Percentiles rank a stretch among this genome's conserved stretches.
These are phyloP conservation scores for Serripes groenlandicus DNA, from an alignment of 2,888 invertebrate species.

Conservation along the genomic window DNA sequence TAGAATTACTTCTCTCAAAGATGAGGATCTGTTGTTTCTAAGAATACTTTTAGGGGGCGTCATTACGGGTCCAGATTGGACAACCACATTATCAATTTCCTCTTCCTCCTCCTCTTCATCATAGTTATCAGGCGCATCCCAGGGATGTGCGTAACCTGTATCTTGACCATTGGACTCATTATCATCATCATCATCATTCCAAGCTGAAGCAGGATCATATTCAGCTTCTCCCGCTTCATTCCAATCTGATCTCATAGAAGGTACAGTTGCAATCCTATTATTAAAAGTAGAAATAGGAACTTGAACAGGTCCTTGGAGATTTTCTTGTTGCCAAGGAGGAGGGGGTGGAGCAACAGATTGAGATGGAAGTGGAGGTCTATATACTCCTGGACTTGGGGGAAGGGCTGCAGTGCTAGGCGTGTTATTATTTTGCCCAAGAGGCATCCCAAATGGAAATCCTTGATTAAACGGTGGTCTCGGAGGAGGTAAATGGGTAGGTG, in stretches of 20 bases:
- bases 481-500: conserved; percentile 4
- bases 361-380: conserved; percentile 30
- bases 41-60: conserved; percentile 71
- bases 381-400: conserved; percentile 11
- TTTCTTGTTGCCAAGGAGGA: conserved; percentile 43
- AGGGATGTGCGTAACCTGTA: conserved; percentile 56
- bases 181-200: conserved; percentile 35
- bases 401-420: conserved; percentile 31
- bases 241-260: conserved; percentile 40
- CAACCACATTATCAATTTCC: conserved; percentile 36
- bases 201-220: background rate
- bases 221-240: conserved; percentile 5
- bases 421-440: background rate
- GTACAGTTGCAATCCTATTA: conserved; percentile 43
- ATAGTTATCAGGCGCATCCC: conserved; percentile 57
- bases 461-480: conserved; percentile 11
- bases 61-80: conserved; percentile 60
- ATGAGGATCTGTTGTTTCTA: conserved; percentile 68
- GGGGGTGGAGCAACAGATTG: conserved; percentile 30
- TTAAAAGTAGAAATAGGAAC: conserved; percentile 1
- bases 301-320: conserved; percentile 10
- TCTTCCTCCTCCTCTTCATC: conserved; percentile 64
- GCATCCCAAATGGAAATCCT: conserved; percentile 23
- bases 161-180: background rate
- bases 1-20: conserved; percentile 68